Percentiles rank a stretch among this genome's conserved stretches.
Conservation (phyloP, 2,888 invertebrate species). For the Chironomus riparius region DNA sequence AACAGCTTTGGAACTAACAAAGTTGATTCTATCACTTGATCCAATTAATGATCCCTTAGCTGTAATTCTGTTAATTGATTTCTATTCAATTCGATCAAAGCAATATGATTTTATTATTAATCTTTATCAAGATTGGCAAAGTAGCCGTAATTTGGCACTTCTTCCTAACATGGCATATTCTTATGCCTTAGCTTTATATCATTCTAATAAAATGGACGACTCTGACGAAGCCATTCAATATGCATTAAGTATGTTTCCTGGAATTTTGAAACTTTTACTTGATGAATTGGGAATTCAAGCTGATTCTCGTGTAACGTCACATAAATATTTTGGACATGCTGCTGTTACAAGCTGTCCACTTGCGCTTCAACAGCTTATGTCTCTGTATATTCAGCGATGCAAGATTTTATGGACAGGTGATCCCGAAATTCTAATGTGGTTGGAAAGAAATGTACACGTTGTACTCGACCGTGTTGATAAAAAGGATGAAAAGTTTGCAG, state of each 20-base stretch:
- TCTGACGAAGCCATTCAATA: constrained; percentile 62
- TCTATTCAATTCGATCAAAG: constrained; percentile 65
- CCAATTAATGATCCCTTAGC: constrained; percentile 68
- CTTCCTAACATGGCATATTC: constrained; percentile 85
- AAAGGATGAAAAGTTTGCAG: constrained; percentile 51
- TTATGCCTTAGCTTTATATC: constrained; percentile 62
- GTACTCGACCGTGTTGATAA: constrained; percentile 55
- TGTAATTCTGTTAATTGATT: constrained; percentile 68
- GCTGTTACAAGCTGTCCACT: constrained; percentile 47
- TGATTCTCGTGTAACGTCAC: constrained; percentile 52
- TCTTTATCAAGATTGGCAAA: constrained; percentile 51
- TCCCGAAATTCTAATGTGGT: constrained; percentile 60
- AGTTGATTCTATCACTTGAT: constrained; percentile 68
- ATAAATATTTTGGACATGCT: constrained; percentile 41
- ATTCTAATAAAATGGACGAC: constrained; percentile 43
- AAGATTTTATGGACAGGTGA: constrained; percentile 69
- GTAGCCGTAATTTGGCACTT: constrained; percentile 59
- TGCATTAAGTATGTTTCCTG: constrained; percentile 74
- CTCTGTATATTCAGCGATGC: constrained; percentile 63
- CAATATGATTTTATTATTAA: constrained; percentile 64
- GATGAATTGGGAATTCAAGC: constrained; percentile 68
- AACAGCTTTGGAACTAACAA: constrained; percentile 80
- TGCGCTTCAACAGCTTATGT: constrained; percentile 59
- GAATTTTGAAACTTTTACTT: constrained; percentile 58
- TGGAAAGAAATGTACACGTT: constrained; percentile 60